Evolutionary conservation across 2,888 invertebrate species (phyloP), one percentile per base, ranked within the genome.

Genomic region (Timandra comae): DNA sequence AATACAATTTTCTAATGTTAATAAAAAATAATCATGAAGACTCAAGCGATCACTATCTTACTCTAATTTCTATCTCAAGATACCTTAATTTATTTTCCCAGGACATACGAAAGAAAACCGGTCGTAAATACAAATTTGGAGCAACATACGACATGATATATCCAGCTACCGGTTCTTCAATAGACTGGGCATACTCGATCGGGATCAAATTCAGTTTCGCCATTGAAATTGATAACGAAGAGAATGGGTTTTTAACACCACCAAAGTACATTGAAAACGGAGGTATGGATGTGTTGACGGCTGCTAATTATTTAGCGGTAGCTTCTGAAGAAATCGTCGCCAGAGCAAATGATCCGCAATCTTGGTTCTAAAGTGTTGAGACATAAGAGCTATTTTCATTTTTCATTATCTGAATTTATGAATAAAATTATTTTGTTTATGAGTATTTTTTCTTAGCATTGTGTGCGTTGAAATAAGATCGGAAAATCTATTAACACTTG

Each of bases 111-210:
- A 54, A 52, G 16, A 22, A 33, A 1, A 49, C 48, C 3, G 43
- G 35, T 7, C 25, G 37, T n/a, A 38, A 3, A 5, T 69, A 63
- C 41, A 47, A 35, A 6, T 38, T 25, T 28, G 67, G 68, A 2
- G 41, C 49, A 0, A 41, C 52, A 0, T 56, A 58, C 30, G 46
- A 55, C 13, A 22, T 44, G 7, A 30, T 63, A 5, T 61, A 65
- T 34, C 62, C 65, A 2, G 53, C 59, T 0, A 38, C 55, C 0
- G 69, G 68, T 0, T 29, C 57, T 0, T 34, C 50, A 1, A 21
- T 63, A 9, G 70, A 71, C 37, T 70, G 63, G 64, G 36, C 41
- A 2, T 64, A 67, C 31, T 25, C 50, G 1, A 16, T 38, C 1
- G 68, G 69, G 0, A 33, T 63, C 1, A 21, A 34, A 2, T 46